Base-by-base conservation (phyloP, 2,113 vertebrate species). In the Channa maculata region DNA sequence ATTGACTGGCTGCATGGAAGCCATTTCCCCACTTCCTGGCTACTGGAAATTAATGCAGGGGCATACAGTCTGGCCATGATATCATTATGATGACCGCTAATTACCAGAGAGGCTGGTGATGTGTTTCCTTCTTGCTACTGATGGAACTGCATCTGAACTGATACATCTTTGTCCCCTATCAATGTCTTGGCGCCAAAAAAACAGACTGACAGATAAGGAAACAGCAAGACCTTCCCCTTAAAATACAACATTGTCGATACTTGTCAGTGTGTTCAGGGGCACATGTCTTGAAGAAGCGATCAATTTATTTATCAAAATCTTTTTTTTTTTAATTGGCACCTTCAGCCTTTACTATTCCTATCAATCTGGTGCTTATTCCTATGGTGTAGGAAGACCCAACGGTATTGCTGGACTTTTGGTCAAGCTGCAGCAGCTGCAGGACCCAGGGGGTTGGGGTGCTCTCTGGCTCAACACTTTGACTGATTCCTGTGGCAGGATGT, bases 1-100 rank as follows among this genome's bases (percentile, higher is more conserved):
- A 94, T 93, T 94, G 93, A 94, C 93, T 90, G 89, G 86, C 80
- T 71, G 80, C 85, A 81, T 43, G 64, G 74, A 88, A 86, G 79
- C 83, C 79, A 71, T 77, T 82, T 52, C 80, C 74, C 71, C 58
- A 78, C 88, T 92, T 91, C 90, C 84, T 81, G 81, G 79, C 91
- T 88, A 86, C 74, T 83, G 90, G 82, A 88, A 92, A 92, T 91
- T 88, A 79, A 86, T 90, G 87, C 84, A 59, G 70, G 65, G 71
- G 45, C 57, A 69, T 65, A 45, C 52, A 55, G 71, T 83, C 64
- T 64, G 79, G 65, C 69, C 71, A 74, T 84, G 75, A 81, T 41
- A 82, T 87, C 84, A 68, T 88, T 88, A 89, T 80, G 82, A 86
- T 69, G 83, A 79, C 83, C 79, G 87, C 89, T 95, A 94, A 94